Evolutionary conservation across 1,140 invertebrate species (phyloP), one percentile per base, ranked within the genome.

Genomic region (Brachystomella parvula): DNA sequence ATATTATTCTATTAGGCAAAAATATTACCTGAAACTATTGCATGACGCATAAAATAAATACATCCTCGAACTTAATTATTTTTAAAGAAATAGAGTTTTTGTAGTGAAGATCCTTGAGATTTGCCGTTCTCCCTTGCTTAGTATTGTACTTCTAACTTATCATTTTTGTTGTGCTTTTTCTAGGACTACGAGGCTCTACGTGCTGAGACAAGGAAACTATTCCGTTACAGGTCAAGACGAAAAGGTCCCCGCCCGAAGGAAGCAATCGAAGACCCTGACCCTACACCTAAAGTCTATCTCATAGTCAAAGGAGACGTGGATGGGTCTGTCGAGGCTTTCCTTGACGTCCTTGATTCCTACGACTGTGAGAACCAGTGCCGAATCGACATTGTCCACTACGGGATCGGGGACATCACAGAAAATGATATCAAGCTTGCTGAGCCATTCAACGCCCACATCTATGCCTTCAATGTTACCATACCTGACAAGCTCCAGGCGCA

Each of bases 281-380:
- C 73, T 9, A 73, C 74, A 12, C 81, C 82, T 1, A 76, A 76
- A 63, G 71, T 87, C 17, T 83, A 82, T 75, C 64, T 86, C n/a
- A 78, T 87, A 24, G 65, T 87, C 19, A 87, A 86, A 77, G 82
- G 84, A 31, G 92, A 96, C 78, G 90, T 94, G 1, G 86, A 89
- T 77, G 90, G 92, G 0, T 95, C 92, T 12, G 83, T 96, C 9
- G 94, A 98, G 79, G 94, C 96, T 0, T 91, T 99, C 70, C 78
- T 96, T 47, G 89, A 97, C 78, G 87, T 93, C 31, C 76, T 98
- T 29, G 88, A 92, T 61, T 93, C 92, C 0, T 99, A 98, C 75
- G 80, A 87, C 61, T 85, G 83, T 56, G 78, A 86, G 67, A 79
- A 87, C 3, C 79, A 83, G 30, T 94, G 95, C 75, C 80, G 83